Base-by-base conservation (phyloP, 2,113 vertebrate species). In the Mugil cephalus region DNA sequence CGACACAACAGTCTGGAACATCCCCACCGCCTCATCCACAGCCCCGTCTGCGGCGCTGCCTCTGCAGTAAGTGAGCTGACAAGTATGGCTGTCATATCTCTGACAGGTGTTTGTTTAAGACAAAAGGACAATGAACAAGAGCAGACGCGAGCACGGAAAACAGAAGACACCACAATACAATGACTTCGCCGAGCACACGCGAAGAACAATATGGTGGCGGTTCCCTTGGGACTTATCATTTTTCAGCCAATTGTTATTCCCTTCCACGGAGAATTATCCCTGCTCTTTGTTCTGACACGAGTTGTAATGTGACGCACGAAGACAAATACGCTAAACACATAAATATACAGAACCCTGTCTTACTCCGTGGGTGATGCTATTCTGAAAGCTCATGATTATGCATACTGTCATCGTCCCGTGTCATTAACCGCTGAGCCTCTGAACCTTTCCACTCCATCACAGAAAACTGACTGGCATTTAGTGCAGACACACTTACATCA, bases 51-150 rank as follows among this genome's bases (percentile, higher is more conserved):
- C 34, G 1, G 52, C 19, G 2, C 65, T 59, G 58, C 77, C 34
- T 71, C 61, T 9, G 77, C 67, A 51, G 59, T 69, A 51, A 74
- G 64, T 54, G 56, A 87, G 88, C 76, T 71, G 88, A 85, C 83
- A 62, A 70, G 71, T 69, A 62, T 72, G 66, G 48, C 78, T 69
- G 82, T 85, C 88, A 77, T 56, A 74, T 87, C 68, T 53, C 50
- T 76, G 79, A 83, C 81, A 79, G 79, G 73, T 86, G 84, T 82
- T 83, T 76, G 78, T 76, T 84, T 76, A 65, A 84, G 72, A 87
- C 80, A 83, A 86, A 86, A 72, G 82, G 77, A 81, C 75, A 36
- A 58, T 19, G 45, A 77, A 76, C 48, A 52, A 50, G 67, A 40
- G 70, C 67, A 78, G 69, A 85, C 51, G 79, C 13, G 34, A 43